Evolutionary conservation across 1,140 invertebrate species (phyloP).

Genomic region (Grapholita molesta): DNA sequence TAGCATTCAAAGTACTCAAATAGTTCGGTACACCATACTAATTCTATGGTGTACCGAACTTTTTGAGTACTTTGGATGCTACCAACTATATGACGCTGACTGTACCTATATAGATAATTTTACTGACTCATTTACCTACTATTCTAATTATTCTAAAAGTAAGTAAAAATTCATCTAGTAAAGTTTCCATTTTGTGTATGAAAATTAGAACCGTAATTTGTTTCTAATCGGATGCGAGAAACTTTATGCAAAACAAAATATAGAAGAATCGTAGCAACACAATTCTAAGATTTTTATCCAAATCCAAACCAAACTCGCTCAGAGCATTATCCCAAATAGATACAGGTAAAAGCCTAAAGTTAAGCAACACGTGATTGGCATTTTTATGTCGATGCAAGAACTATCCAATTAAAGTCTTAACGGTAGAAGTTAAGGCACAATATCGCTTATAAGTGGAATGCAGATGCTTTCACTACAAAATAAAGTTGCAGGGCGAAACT

Average conservation of each 20-base stretch:
- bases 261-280: neutral
- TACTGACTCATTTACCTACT: neutral
- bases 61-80: no score
- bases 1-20: no score
- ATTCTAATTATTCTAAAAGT: neutral
- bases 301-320: slow-evolving; percentile 25
- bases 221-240: slow-evolving; percentile 4
- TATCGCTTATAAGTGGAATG: slow-evolving; percentile 27
- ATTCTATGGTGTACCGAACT: no score
- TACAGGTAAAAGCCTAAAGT: slow-evolving; percentile 37
- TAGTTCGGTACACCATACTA: no score
- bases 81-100: no score
- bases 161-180: no score
- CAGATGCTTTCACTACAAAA: slow-evolving; percentile 30
- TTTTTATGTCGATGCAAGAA: slow-evolving; percentile 22
- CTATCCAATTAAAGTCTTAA: slow-evolving; percentile 20
- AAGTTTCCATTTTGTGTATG: neutral
- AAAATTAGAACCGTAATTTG: neutral
- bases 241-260: slow-evolving; percentile 8
- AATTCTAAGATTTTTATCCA: neutral
- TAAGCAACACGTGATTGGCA: slow-evolving; percentile 44
- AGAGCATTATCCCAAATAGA: slow-evolving; percentile 31
- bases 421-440: slow-evolving; percentile 21
- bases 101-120: no score
- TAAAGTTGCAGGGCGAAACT: slow-evolving; percentile 39